A percentile compares a stretch with the other conserved stretches of the same genome.
phyloP scores from a whole-genome alignment of 1,140 invertebrate genomes.

The Pseudomyrmex flavicornis region DNA sequence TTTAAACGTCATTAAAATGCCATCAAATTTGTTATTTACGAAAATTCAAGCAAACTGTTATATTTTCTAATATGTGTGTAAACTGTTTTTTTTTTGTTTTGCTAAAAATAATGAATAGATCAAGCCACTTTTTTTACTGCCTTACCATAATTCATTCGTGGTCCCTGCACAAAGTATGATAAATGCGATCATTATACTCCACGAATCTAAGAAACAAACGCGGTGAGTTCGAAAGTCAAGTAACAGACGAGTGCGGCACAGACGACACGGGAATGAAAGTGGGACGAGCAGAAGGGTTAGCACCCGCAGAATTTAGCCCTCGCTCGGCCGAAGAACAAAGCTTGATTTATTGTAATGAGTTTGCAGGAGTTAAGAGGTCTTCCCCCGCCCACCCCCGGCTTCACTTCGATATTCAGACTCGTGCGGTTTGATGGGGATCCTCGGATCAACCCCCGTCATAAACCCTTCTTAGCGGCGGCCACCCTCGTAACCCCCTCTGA shows the following conservation, averaged over 20 bases:
- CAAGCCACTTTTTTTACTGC: neutral
- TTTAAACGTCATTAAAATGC: too few relatives aligned
- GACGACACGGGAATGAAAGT: constrained; percentile 56
- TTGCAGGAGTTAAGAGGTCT: constrained; percentile 85
- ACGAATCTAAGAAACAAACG: constrained; percentile 56
- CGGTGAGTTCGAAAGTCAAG: constrained; percentile 39
- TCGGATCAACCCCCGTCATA: constrained; percentile 85
- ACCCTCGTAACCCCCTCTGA: constrained; percentile 77
- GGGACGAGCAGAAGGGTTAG: constrained; percentile 73
- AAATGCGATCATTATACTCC: constrained; percentile 31
- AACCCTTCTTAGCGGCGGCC: constrained; percentile 84
- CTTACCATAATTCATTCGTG: neutral
- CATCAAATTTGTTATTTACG: too few relatives aligned
- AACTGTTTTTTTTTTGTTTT: neutral
- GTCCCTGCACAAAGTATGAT: constrained; percentile 28
- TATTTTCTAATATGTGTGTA: neutral
- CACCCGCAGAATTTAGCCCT: constrained; percentile 83
- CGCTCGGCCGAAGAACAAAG: constrained; percentile 84
- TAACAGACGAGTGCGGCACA: constrained; percentile 53
- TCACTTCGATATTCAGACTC: constrained; percentile 82
- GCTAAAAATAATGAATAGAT: neutral
- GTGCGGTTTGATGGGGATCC: constrained; percentile 84
- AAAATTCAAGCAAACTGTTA: neutral
- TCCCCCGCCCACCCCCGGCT: constrained; percentile 64
- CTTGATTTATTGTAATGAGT: constrained; percentile 86